Conservation (phyloP, 1,140 invertebrate genomes). For the Drosophila repleta region DNA sequence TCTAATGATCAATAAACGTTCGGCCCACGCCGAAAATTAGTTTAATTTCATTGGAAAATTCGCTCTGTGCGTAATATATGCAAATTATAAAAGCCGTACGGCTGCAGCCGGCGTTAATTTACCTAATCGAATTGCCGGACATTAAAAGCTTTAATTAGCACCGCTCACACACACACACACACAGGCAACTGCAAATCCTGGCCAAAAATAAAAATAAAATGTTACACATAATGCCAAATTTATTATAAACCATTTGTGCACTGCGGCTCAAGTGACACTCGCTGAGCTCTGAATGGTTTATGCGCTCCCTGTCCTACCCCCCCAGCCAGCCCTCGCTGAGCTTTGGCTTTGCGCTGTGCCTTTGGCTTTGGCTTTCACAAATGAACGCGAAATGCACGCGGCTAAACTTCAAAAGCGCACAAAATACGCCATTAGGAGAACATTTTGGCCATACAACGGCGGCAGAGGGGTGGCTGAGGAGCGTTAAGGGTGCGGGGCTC, state of each 20-base stretch:
- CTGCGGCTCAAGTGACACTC: slow-evolving; percentile 62
- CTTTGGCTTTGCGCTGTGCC: slow-evolving; percentile 36
- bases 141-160: slow-evolving; percentile 69
- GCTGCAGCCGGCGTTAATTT: slow-evolving; percentile 59
- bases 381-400: slow-evolving; percentile 73
- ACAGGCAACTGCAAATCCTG: too few relatives aligned
- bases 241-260: slow-evolving; percentile 74
- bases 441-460: background rate
- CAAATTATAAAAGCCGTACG: slow-evolving; percentile 65
- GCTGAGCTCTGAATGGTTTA: slow-evolving; percentile 38
- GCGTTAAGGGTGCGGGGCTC: too few relatives aligned
- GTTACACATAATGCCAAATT: slow-evolving; percentile 54
- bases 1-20: slow-evolving; percentile 65
- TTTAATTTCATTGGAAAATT: slow-evolving; percentile 71
- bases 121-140: slow-evolving; percentile 71
- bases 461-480: background rate
- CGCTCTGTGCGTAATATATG: slow-evolving; percentile 52
- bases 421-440: slow-evolving; percentile 38
- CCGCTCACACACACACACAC: slow-evolving; percentile 4
- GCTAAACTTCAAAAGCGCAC: slow-evolving; percentile 70
- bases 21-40: slow-evolving; percentile 50
- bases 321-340: background rate
- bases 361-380: slow-evolving; percentile 48
- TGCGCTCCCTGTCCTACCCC: background rate
- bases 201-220: background rate